Percentiles rank a stretch among this genome's conserved stretches.
Conservation (phyloP, 2,113 vertebrate genomes). For the Pelmatolapia mariae region DNA sequence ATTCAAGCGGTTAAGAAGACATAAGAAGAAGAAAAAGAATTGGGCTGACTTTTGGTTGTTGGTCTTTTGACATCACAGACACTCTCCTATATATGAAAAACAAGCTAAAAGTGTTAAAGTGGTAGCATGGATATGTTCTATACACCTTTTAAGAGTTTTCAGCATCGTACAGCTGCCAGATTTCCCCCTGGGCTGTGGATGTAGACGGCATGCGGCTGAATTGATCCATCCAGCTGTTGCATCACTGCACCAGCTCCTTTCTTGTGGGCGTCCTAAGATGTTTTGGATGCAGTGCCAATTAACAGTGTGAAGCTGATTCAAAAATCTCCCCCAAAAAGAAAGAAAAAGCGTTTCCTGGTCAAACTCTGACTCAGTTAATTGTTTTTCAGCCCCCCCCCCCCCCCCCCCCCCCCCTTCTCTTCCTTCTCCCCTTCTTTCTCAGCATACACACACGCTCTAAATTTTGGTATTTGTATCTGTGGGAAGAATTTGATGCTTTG, state of each 20-base stretch:
- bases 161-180: neutral
- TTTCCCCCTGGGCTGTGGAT: neutral
- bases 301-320: neutral
- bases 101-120: neutral
- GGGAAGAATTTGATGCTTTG: conserved; percentile 45
- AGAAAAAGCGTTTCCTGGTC: neutral
- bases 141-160: neutral
- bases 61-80: neutral
- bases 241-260: neutral
- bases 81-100: neutral
- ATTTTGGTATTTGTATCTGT: conserved; percentile 46
- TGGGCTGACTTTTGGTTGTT: neutral
- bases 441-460: neutral
- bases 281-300: neutral
- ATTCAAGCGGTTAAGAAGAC: neutral
- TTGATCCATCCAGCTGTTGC: conserved; percentile 41
- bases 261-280: neutral
- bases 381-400: conserved; percentile 9
- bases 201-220: neutral
- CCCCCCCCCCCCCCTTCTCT: neutral
- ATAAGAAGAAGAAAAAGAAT: neutral
- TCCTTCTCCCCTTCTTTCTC: neutral
- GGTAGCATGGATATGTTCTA: neutral
- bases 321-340: neutral
- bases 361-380: conserved; percentile 44